A percentile compares a stretch with the other conserved stretches of the same genome.
Evolutionary conservation across 1,140 invertebrate species (phyloP).

Genomic region (Leptonema lineaticorne): DNA sequence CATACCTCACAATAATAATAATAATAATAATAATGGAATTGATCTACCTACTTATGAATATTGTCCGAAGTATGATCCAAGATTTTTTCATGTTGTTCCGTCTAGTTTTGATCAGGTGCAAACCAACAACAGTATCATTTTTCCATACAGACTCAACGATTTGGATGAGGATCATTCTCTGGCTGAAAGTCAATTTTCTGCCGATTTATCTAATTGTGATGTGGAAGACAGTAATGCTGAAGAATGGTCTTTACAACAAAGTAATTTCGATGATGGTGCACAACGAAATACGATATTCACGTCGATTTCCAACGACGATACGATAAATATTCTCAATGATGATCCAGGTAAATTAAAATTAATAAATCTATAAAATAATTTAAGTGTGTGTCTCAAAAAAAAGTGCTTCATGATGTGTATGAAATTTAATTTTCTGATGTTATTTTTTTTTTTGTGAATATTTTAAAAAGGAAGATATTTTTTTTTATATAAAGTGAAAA

Average conservation of each 20-base stretch:
- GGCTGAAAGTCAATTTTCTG: not conserved
- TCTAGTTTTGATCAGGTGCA: not conserved
- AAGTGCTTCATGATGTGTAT: too few species aligned
- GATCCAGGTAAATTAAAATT: constrained; percentile 19
- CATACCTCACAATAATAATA: not conserved
- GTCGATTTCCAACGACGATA: not conserved
- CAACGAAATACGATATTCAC: not conserved
- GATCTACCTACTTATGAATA: too few species aligned
- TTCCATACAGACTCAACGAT: not conserved
- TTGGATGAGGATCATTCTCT: too few species aligned
- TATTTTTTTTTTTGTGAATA: too few species aligned
- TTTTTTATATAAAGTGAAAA: not conserved
- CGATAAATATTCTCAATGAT: constrained; percentile 26
- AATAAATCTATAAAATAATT: not conserved
- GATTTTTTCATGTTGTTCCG: not conserved
- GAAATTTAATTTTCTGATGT: too few species aligned
- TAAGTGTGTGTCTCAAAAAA: too few species aligned
- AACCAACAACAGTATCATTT: not conserved
- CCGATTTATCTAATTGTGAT: not conserved
- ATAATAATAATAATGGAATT: not conserved
- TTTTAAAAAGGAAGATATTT: too few species aligned
- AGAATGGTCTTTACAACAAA: constrained; percentile 12
- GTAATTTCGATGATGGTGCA: not conserved
- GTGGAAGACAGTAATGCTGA: constrained; percentile 4
- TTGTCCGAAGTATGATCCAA: not conserved